These are phyloP conservation scores for Nemoura dubitans DNA, from an alignment of 2,888 invertebrate genomes.

Conservation along the genomic window DNA sequence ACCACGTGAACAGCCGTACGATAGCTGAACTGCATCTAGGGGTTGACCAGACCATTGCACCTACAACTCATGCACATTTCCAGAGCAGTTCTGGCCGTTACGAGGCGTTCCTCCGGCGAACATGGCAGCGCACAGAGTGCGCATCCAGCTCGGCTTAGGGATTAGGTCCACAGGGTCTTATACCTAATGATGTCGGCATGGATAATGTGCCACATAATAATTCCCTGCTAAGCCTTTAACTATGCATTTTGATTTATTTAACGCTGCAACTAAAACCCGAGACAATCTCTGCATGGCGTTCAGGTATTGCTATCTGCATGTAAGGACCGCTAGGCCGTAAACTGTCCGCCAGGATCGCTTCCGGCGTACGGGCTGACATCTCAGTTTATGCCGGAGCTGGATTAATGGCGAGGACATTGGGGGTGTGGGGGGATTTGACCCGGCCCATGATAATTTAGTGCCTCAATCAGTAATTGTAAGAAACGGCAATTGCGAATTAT, in stretches of 20 bases:
- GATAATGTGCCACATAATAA: neutral
- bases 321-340: neutral
- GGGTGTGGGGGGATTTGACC: neutral
- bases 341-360: neutral
- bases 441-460: neutral
- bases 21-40: too few relatives aligned
- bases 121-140: neutral
- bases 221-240: neutral
- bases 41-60: too few relatives aligned
- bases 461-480: neutral
- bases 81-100: neutral
- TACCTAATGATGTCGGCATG: neutral
- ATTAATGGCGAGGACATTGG: neutral
- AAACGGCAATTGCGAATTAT: neutral
- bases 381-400: neutral
- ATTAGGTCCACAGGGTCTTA: neutral
- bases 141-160: neutral
- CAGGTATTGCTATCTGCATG: neutral
- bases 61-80: too few relatives aligned
- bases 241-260: slow-evolving; percentile 12
- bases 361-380: neutral
- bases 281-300: neutral
- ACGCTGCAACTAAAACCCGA: neutral
- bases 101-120: neutral
- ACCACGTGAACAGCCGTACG: too few relatives aligned